Percentiles rank a stretch among this genome's conserved stretches.
phyloP scores from a whole-genome alignment of 1,140 invertebrate genomes.

The Holcopasites calliopsidis region DNA sequence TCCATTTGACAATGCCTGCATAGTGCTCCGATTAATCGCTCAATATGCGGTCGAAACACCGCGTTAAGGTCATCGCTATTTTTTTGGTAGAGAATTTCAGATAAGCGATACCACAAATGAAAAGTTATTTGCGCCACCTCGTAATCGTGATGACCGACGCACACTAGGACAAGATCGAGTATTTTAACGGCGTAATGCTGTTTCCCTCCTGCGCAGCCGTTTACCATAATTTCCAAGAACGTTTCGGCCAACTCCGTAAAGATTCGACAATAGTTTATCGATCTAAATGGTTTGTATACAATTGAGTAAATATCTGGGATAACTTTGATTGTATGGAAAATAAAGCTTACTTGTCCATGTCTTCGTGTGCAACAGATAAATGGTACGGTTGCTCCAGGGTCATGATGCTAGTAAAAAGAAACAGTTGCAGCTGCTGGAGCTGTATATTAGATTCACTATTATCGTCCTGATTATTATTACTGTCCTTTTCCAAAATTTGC shows the following conservation, averaged over 20 bases:
- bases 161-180: conserved; percentile 93
- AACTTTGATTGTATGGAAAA: neutral
- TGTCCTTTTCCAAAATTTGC: conserved; percentile 88
- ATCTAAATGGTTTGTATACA: conserved; percentile 79
- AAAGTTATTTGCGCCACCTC: conserved; percentile 98
- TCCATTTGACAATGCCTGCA: conserved; percentile 95
- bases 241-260: conserved; percentile 97
- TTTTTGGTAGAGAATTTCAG: conserved; percentile 95
- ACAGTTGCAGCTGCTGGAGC: conserved; percentile 79
- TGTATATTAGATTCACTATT: conserved; percentile 83
- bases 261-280: conserved; percentile 95
- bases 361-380: conserved; percentile 94
- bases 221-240: conserved; percentile 91
- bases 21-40: conserved; percentile 90
- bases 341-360: conserved; percentile 85
- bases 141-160: conserved; percentile 98
- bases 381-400: conserved; percentile 93
- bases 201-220: conserved; percentile 69
- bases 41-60: conserved; percentile 94
- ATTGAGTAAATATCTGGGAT: conserved; percentile 17
- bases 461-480: conserved; percentile 79
- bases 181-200: conserved; percentile 92
- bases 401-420: conserved; percentile 90
- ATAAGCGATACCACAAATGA: conserved; percentile 97
- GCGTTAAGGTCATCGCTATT: conserved; percentile 89